Evolutionary conservation across 1,140 invertebrate species (phyloP), one percentile per base, ranked within the genome.

Genomic region (Drosophila setifemur): DNA sequence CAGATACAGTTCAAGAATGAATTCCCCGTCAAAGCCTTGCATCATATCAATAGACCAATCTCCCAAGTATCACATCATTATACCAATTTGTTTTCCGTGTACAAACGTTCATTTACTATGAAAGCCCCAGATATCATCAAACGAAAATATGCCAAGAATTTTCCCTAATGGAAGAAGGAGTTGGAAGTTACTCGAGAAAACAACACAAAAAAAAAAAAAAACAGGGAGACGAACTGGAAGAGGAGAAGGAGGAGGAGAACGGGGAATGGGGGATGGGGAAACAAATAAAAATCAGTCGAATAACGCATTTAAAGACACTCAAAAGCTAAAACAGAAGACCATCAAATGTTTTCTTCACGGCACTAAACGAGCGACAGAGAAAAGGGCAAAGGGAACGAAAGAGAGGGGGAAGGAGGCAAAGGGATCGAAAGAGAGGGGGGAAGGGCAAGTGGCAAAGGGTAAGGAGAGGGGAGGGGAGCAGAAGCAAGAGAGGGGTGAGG

Each of bases 251-350:
- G 7, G 19, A 2, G 23, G 43, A 18, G 48, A n/a, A n/a, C 7
- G 14, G 29, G 5, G 16, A 1, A 21, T 6, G 14, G 33, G 26
- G 19, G 18, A 14, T 9, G 29, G 40, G 21, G 49, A 71, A 61
- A 68, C 52, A 70, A 75, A 79, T 81, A 81, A 79, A 79, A 79
- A 81, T 79, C 76, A 81, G 57, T 75, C 76, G 58, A 79, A 53
- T 64, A 81, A 79, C 76, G 75, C 76, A 79, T 79, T 79, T 81
- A 81, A 74, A 79, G 76, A 68, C 76, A 79, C 76, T 79, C 64
- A 58, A 66, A 68, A 74, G 73, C 71, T 54, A 74, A 79, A 81
- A 79, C 70, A 66, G 48, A 72, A 71, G 57, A 60, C 71, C 64
- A 71, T 79, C 66, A 79, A 79, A 79, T 75, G 52, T 64, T 50